A percentile compares a stretch with the other conserved stretches of the same genome.
phyloP scores from a whole-genome alignment of 2,113 vertebrate genomes.

The Chamaetylas fuelleborni region DNA sequence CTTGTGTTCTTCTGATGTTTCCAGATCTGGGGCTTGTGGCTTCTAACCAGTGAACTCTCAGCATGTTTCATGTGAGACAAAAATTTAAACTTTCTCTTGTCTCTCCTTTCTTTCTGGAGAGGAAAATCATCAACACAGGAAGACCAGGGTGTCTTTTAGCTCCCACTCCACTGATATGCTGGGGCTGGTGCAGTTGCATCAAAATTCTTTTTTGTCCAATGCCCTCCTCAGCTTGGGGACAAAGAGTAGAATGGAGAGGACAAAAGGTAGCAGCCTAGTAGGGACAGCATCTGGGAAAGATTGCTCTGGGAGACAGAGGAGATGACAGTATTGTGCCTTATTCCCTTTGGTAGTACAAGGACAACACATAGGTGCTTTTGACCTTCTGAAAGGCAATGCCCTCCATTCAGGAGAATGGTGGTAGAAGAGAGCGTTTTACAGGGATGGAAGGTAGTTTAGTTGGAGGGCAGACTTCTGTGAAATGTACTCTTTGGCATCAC shows the following conservation, averaged over 20 bases:
- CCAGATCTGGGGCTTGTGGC: background rate
- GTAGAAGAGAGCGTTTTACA: background rate
- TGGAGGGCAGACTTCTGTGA: background rate
- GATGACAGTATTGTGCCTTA: background rate
- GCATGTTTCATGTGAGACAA: background rate
- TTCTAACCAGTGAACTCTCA: background rate
- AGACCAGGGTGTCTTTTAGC: background rate
- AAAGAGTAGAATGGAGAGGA: background rate
- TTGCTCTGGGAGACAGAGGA: background rate
- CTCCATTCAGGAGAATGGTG: background rate
- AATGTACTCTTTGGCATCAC: fast-evolving
- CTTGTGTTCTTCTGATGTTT: background rate
- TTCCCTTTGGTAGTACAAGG: background rate
- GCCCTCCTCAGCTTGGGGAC: background rate
- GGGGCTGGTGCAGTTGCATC: background rate
- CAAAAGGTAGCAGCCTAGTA: background rate
- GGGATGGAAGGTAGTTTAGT: background rate
- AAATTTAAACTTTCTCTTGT: background rate
- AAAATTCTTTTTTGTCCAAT: background rate
- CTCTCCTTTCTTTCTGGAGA: background rate
- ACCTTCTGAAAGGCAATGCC: background rate
- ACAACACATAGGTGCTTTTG: background rate
- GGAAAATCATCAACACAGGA: background rate
- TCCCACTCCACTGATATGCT: background rate
- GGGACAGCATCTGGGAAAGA: background rate